Percentiles rank a stretch among this genome's conserved stretches.
phyloP scores from a whole-genome alignment of 2,888 invertebrate genomes.

The Hydropsyche betteni region DNA sequence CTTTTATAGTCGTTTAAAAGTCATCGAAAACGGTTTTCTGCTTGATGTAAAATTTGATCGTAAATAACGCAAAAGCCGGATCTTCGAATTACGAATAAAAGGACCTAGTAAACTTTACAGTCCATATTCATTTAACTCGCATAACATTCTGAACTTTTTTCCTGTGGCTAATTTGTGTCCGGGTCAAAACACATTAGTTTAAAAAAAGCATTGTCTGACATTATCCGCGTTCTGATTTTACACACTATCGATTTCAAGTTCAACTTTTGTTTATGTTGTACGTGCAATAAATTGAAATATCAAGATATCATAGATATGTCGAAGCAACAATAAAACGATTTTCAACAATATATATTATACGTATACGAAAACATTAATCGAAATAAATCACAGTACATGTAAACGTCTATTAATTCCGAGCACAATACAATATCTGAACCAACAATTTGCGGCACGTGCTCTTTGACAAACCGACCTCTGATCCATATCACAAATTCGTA shows the following conservation, averaged over 20 bases:
- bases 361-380: neutral
- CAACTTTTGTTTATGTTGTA: too few relatives aligned
- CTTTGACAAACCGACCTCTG: neutral
- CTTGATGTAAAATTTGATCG: neutral
- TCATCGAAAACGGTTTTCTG: neutral
- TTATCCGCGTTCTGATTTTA: slow-evolving; percentile 6
- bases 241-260: too few relatives aligned
- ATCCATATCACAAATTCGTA: neutral
- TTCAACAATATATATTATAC: neutral
- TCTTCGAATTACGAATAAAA: neutral
- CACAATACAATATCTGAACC: slow-evolving; percentile 1
- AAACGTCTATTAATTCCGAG: neutral
- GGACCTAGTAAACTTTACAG: slow-evolving; percentile 1
- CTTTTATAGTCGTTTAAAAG: too few relatives aligned
- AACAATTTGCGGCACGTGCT: neutral
- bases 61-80: neutral
- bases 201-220: neutral
- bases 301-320: too few relatives aligned
- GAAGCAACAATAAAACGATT: neutral
- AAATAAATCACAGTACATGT: neutral
- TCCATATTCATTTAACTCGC: too few relatives aligned
- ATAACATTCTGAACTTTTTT: neutral
- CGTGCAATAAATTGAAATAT: too few relatives aligned
- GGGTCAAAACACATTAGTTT: slow-evolving; percentile 1
- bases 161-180: neutral